phyloP scores from a whole-genome alignment of 2,113 vertebrate species.

The Mesoclemmys tuberculata region DNA sequence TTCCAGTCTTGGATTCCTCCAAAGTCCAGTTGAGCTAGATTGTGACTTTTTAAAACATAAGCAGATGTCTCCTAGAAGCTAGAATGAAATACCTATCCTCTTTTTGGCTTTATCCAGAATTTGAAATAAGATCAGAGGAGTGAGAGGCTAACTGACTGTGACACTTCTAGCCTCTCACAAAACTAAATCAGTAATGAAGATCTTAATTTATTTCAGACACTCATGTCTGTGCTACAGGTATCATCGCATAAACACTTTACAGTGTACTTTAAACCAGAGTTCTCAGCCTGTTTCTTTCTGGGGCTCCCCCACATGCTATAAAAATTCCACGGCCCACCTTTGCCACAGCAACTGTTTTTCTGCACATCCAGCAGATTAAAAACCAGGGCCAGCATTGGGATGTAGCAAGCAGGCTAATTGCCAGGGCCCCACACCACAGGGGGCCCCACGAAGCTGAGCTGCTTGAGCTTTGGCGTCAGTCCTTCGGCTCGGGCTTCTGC shows the following conservation, averaged over 20 bases:
- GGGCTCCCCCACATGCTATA: no score
- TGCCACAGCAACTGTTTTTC: no score
- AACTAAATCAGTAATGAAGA: background rate
- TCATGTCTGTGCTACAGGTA: conserved; percentile 1
- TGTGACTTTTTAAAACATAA: background rate
- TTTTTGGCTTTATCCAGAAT: background rate
- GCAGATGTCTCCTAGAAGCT: background rate
- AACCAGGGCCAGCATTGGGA: no score
- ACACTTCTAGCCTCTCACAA: background rate
- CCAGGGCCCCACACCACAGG: no score
- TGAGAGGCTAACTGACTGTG: background rate
- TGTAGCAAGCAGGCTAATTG: no score
- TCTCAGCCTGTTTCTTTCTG: no score
- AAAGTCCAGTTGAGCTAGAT: background rate
- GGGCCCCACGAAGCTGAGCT: no score
- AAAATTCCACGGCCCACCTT: no score
- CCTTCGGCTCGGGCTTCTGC: no score
- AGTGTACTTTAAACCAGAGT: background rate
- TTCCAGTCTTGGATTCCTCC: background rate
- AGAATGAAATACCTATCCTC: background rate
- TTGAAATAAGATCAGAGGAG: background rate
- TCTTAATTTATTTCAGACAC: conserved; percentile 19
- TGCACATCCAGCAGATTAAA: no score
- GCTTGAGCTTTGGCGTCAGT: no score
- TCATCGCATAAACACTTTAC: background rate